Evolutionary conservation across 2,113 vertebrate genomes (phyloP).

Genomic region (Upupa epops): DNA sequence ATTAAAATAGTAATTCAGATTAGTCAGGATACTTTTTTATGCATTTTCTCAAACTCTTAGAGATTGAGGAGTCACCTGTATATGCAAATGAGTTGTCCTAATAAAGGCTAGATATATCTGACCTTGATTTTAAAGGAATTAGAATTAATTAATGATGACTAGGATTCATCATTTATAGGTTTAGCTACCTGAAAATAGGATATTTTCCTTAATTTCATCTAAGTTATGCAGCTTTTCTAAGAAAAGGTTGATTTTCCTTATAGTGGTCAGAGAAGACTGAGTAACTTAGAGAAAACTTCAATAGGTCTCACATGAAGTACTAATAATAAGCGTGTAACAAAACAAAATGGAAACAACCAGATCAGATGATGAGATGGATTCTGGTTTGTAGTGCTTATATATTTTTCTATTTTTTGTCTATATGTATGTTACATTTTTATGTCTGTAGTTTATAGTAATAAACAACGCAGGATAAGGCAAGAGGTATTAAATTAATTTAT

Average conservation of each 20-base stretch:
- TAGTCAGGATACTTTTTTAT: not conserved
- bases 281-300: not conserved
- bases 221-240: not conserved
- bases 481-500: not conserved
- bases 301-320: not conserved
- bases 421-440: not conserved
- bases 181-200: not conserved
- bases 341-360: not conserved
- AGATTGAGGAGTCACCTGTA: accelerated
- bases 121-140: not conserved
- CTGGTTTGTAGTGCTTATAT: no score
- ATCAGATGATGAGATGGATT: no score
- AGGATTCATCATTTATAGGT: not conserved
- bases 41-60: not conserved
- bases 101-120: not conserved
- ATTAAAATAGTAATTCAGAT: not conserved
- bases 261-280: not conserved
- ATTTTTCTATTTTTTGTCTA: not conserved
- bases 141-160: not conserved
- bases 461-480: not conserved
- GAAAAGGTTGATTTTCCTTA: not conserved
- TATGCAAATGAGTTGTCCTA: not conserved
- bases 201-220: not conserved
- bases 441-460: not conserved
- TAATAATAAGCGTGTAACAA: not conserved